Evolutionary conservation across 2,797 vertebrate genomes (phyloP).

Genomic region (Hoplostethus atlanticus): DNA sequence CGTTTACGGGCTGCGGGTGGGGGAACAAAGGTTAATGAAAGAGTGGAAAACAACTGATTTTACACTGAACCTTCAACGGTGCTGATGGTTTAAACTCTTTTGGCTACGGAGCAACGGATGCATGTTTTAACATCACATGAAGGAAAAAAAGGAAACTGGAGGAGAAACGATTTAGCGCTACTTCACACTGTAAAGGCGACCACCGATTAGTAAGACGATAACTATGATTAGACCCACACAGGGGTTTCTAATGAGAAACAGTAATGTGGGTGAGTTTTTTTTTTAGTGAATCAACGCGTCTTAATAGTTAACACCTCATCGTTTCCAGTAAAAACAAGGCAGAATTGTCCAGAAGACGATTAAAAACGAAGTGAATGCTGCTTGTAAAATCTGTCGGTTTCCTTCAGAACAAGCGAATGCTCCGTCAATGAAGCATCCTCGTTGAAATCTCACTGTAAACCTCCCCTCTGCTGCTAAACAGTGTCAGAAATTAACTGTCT

Average conservation of each 20-base stretch:
- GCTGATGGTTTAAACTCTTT: too few relatives aligned
- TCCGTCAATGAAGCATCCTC: too few relatives aligned
- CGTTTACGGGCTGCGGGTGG: constrained; percentile 86
- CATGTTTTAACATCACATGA: not conserved
- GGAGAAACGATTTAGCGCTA: not conserved
- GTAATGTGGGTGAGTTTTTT: too few relatives aligned
- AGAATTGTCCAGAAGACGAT: not conserved
- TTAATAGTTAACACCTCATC: not conserved
- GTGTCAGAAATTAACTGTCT: too few relatives aligned
- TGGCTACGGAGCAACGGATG: not conserved
- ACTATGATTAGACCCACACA: not conserved
- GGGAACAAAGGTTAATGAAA: not conserved
- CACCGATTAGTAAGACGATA: not conserved
- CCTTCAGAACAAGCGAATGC: too few relatives aligned
- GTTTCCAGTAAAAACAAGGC: constrained; percentile 3
- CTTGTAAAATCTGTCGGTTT: too few relatives aligned
- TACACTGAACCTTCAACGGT: not conserved
- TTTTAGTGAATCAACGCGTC: not conserved
- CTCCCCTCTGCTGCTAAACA: too few relatives aligned
- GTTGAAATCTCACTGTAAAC: too few relatives aligned
- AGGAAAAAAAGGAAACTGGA: not conserved
- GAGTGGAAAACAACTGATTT: not conserved
- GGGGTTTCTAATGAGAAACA: not conserved
- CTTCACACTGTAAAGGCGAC: not conserved
- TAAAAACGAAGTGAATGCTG: too few relatives aligned